phyloP scores from a whole-genome alignment of 2,888 invertebrate species.

The Dynastes grantii region DNA sequence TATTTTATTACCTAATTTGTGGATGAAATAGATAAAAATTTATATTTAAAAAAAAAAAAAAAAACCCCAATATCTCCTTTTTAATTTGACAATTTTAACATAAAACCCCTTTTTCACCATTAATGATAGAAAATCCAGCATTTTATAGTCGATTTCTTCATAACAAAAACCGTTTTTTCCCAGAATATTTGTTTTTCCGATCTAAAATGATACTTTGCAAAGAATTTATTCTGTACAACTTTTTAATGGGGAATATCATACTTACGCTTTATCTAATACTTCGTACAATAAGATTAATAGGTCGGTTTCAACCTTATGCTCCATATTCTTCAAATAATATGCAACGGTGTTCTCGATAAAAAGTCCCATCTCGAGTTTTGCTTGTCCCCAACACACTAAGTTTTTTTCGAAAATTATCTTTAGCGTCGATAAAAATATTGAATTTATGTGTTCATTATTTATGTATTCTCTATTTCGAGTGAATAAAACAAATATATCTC shows the following conservation, averaged over 20 bases:
- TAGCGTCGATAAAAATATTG: conserved; percentile 3
- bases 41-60: conserved; percentile 40
- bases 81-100: conserved; percentile 70
- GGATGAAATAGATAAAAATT: conserved; percentile 2
- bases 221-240: background rate
- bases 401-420: conserved; percentile 53
- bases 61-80: conserved; percentile 71
- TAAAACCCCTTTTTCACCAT: conserved; percentile 75
- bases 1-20: conserved; percentile 11
- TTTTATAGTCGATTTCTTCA: conserved; percentile 71
- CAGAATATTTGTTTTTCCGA: conserved; percentile 67
- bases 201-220: conserved; percentile 60
- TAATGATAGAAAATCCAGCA: conserved; percentile 74
- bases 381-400: conserved; percentile 58
- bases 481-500: conserved; percentile 11
- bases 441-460: background rate
- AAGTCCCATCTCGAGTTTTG: conserved; percentile 57
- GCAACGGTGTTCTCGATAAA: conserved; percentile 52
- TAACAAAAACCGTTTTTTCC: too few relatives aligned
- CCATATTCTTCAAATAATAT: conserved; percentile 31
- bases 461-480: background rate
- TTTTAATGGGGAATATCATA: background rate
- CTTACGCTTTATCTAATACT: conserved; percentile 22
- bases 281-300: conserved; percentile 48
- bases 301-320: conserved; percentile 33